A percentile compares a stretch with the other conserved stretches of the same genome.
phyloP scores from a whole-genome alignment of 2,888 invertebrate species.

The Phengaris alcon region DNA sequence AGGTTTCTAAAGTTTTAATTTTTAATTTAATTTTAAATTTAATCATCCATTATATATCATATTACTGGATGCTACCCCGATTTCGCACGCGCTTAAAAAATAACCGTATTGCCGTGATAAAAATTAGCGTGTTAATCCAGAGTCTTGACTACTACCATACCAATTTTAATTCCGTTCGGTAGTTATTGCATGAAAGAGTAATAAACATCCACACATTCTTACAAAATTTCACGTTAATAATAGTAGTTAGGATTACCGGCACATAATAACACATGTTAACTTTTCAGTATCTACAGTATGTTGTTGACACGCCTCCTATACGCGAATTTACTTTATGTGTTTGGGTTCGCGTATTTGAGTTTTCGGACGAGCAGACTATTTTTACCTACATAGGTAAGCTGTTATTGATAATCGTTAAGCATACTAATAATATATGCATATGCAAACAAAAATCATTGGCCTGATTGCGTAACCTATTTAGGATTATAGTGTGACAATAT shows the following conservation, averaged over 20 bases:
- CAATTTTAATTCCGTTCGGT: too few species aligned
- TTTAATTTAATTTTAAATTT: background rate
- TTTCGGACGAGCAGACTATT: conserved; percentile 58
- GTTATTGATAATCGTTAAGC: conserved; percentile 9
- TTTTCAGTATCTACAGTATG: conserved; percentile 81
- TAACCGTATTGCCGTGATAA: too few species aligned
- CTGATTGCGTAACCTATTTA: too few species aligned
- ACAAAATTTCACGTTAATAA: too few species aligned
- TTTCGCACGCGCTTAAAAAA: too few species aligned
- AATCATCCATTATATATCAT: background rate
- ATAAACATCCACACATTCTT: too few species aligned
- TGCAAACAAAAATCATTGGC: too few species aligned
- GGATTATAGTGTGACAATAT: background rate
- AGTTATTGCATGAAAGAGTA: too few species aligned
- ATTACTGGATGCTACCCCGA: too few species aligned
- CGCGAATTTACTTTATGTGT: conserved; percentile 90
- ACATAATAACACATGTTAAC: conserved; percentile 4
- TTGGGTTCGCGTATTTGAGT: conserved; percentile 86
- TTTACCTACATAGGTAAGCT: conserved; percentile 67
- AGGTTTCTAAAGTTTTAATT: conserved; percentile 63
- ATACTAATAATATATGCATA: background rate
- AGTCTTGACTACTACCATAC: too few species aligned
- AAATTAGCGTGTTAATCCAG: too few species aligned
- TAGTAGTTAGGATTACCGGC: background rate
- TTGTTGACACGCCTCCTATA: conserved; percentile 84